Base-by-base conservation (phyloP, 1,140 invertebrate genomes). In the Tetranychus cinnabarinus region DNA sequence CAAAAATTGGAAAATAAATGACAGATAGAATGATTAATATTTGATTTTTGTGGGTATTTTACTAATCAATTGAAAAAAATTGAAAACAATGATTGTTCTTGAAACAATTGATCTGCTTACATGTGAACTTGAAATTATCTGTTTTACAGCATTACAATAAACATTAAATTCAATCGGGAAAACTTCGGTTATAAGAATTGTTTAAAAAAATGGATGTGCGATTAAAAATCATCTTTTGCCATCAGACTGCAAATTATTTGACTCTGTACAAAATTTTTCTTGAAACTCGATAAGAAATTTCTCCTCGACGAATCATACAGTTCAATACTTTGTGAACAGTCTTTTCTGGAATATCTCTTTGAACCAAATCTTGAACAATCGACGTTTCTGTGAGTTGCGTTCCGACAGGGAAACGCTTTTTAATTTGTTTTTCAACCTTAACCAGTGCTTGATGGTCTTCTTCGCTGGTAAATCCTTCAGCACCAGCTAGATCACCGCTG, bases 231-330 rank as follows among this genome's bases (percentile, higher is more conserved):
- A 23, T 23, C 0, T 23, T 23, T 23, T 23, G 0, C 23, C 23
- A 23, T 23, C 23, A 23, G 23, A 23, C 23, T 23, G 23, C 23
- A 23, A 23, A 23, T 23, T 72, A 82, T 65, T 81, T 88, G 12
- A 97, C 75, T 69, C 95, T 78, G 72, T 89, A 97, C 2, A 99
- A 77, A 84, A 97, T 89, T 79, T 95, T 97, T 59, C 92, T 80
- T 72, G 98, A 93, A 77, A 91, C 82, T 56, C 91, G 78, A 74
- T 97, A 86, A 67, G 97, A 90, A 47, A 98, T 73, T 72, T 98
- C 92, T 6, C 91, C 95, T 57, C 92, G 78, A 45, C 90, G 76
- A 63, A 97, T 85, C 88, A 97, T 91, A 6, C 84, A 83, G 62
- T 88, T 80, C 67, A 97, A 81, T 33, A 97, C 91, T 76, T 92